Conservation (phyloP, 2,888 invertebrate species). For the Maniola hyperantus region DNA sequence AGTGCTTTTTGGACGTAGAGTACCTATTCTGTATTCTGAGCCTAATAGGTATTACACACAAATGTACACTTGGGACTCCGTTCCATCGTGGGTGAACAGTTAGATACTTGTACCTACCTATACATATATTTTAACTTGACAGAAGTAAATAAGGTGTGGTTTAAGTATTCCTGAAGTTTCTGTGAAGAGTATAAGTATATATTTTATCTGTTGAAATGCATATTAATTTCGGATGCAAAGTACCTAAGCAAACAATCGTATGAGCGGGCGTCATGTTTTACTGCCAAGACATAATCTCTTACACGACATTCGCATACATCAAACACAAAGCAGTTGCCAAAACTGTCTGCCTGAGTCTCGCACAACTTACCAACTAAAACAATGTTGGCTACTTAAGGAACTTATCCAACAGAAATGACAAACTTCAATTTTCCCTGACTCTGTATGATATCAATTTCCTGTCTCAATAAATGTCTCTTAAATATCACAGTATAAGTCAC, state of each 20-base stretch:
- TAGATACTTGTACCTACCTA: too few relatives aligned
- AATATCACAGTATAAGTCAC: background rate
- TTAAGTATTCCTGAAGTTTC: background rate
- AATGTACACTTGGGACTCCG: too few relatives aligned
- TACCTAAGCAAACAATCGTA: conserved; percentile 68
- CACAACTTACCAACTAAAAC: conserved; percentile 73
- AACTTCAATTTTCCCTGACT: conserved; percentile 30
- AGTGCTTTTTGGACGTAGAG: too few relatives aligned
- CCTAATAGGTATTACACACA: too few relatives aligned
- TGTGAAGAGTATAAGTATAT: background rate
- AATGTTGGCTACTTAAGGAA: conserved; percentile 70
- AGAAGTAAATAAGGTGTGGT: background rate
- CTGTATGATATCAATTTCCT: conserved; percentile 26
- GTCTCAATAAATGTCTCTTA: background rate
- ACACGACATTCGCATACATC: conserved; percentile 79
- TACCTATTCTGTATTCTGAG: too few relatives aligned
- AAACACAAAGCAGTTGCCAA: conserved; percentile 72
- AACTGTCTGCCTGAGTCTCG: conserved; percentile 66
- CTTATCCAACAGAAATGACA: conserved; percentile 50
- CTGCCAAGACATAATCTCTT: conserved; percentile 80
- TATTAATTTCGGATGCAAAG: conserved; percentile 56
- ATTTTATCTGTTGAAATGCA: conserved; percentile 29
- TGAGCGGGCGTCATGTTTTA: conserved; percentile 60
- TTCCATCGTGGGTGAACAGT: too few relatives aligned
- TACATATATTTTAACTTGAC: background rate